Percentiles rank a stretch among this genome's conserved stretches.
Conservation (phyloP, 2,113 vertebrate species). For the Pseudorectes ferrugineus region DNA sequence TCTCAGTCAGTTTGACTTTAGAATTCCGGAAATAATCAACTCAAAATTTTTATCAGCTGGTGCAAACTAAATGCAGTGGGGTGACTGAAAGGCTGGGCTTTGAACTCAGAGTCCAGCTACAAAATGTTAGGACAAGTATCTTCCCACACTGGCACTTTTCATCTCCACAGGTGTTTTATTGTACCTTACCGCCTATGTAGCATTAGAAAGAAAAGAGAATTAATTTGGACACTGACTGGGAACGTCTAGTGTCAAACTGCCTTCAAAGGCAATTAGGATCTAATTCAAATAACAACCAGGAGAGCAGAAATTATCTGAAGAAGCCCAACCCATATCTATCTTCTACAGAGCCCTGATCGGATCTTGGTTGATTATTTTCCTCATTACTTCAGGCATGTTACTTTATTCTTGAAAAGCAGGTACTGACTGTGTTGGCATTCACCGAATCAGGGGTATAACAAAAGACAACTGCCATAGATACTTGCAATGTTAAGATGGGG, state of each 20-base stretch:
- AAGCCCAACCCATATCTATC: neutral
- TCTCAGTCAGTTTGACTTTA: neutral
- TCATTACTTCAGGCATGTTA: neutral
- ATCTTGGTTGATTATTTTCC: neutral
- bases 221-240: neutral
- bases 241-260: neutral
- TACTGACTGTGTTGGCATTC: neutral
- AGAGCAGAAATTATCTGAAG: neutral
- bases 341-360: neutral
- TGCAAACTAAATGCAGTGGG: neutral
- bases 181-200: neutral
- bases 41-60: neutral
- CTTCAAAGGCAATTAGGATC: neutral
- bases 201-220: neutral
- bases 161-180: neutral
- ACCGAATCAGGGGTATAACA: neutral
- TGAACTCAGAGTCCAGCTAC: neutral
- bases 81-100: neutral
- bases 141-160: neutral
- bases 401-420: neutral
- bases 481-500: neutral
- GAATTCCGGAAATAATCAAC: neutral
- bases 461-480: neutral
- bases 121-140: neutral
- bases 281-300: neutral